Percentiles rank a stretch among this genome's conserved stretches.
These are phyloP conservation scores for Mamestra brassicae DNA, from an alignment of 2,888 invertebrate species.

Conservation along the genomic window DNA sequence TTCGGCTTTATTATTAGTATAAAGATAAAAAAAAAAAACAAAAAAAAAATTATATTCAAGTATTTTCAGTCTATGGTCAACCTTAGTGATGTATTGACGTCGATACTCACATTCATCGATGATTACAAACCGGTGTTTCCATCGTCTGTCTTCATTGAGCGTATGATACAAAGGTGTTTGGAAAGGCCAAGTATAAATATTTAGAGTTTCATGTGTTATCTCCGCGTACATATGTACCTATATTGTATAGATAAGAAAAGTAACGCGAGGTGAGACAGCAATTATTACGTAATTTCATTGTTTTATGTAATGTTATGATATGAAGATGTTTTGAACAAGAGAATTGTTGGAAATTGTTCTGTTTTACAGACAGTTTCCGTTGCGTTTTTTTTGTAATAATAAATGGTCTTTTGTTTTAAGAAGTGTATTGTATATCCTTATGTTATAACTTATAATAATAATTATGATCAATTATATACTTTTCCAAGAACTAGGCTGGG, in stretches of 20 bases:
- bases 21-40: no score
- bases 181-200: constrained; percentile 58
- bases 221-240: constrained; percentile 40
- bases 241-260: constrained; percentile 53
- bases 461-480: not conserved
- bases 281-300: constrained; percentile 60
- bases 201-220: constrained; percentile 60
- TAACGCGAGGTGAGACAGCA: constrained; percentile 54
- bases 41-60: no score
- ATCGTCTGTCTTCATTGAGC: constrained; percentile 43
- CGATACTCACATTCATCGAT: constrained; percentile 39
- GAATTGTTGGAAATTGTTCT: constrained; percentile 13
- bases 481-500: not conserved
- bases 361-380: not conserved
- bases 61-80: constrained; percentile 10
- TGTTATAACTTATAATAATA: not conserved
- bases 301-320: constrained; percentile 53
- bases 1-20: no score
- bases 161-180: constrained; percentile 55
- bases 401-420: not conserved
- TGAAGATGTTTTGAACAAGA: constrained; percentile 21
- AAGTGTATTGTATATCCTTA: not conserved
- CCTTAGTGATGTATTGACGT: constrained; percentile 42
- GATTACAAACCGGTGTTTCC: constrained; percentile 42
- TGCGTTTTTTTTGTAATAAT: constrained; percentile 7